Conservation (phyloP, 2,888 invertebrate genomes). For the Chrysina gloriosa region DNA sequence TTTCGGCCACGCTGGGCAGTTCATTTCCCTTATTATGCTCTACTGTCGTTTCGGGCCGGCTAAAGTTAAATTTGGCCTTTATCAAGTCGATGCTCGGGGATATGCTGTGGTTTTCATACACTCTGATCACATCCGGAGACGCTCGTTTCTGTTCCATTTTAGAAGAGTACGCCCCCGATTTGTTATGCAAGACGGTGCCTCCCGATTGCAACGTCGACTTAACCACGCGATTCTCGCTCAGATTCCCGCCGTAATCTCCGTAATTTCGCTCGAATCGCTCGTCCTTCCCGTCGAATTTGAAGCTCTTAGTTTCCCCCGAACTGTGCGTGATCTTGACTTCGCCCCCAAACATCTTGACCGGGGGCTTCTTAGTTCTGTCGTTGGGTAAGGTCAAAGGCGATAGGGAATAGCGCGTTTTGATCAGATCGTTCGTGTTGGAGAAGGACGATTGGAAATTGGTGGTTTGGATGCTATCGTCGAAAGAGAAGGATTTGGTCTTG, state of each 20-base stretch:
- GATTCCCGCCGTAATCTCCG: slow-evolving; percentile 57
- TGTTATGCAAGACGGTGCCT: slow-evolving; percentile 73
- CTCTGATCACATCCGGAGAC: slow-evolving; percentile 58
- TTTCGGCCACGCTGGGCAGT: slow-evolving; percentile 11
- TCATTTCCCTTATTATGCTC: not conserved
- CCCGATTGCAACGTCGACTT: slow-evolving; percentile 86
- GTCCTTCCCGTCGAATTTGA: slow-evolving; percentile 60
- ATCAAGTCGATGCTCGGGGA: slow-evolving; percentile 58
- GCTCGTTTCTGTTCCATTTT: slow-evolving; percentile 48
- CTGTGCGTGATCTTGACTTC: slow-evolving; percentile 81
- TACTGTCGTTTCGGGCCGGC: slow-evolving; percentile 33
- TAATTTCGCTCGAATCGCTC: slow-evolving; percentile 54
- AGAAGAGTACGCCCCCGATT: slow-evolving; percentile 53
- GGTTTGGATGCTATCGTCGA: slow-evolving; percentile 58
- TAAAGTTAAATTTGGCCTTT: slow-evolving; percentile 53
- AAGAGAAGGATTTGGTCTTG: slow-evolving; percentile 63
- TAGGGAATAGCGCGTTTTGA: slow-evolving; percentile 53
- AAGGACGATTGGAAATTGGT: slow-evolving; percentile 46
- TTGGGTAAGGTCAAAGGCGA: slow-evolving; percentile 55
- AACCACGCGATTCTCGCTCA: slow-evolving; percentile 74
- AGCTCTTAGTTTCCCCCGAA: slow-evolving; percentile 74
- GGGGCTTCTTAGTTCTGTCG: slow-evolving; percentile 58
- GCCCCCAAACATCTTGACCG: slow-evolving; percentile 79
- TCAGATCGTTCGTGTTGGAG: slow-evolving; percentile 44
- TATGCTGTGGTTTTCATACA: slow-evolving; percentile 57